phyloP scores from a whole-genome alignment of 2,888 invertebrate species.

The Altica lythri region DNA sequence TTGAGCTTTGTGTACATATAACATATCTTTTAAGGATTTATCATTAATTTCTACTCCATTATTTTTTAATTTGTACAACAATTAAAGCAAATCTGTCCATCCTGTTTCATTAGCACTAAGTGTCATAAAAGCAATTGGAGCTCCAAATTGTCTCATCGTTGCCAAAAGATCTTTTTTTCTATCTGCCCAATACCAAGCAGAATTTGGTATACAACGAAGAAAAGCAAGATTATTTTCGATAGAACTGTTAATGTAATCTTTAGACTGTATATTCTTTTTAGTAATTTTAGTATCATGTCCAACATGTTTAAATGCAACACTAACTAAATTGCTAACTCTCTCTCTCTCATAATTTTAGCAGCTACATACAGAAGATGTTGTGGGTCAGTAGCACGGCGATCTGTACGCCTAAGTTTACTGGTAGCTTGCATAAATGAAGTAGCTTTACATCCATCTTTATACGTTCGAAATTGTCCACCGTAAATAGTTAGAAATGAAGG shows the following conservation, averaged over 20 bases:
- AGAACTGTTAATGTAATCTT: constrained; percentile 7
- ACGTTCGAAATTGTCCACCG: constrained; percentile 7
- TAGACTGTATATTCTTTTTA: not conserved
- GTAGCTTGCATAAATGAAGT: constrained; percentile 10
- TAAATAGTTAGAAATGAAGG: constrained; percentile 15
- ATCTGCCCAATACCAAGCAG: constrained; percentile 13
- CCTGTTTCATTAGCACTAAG: constrained; percentile 1
- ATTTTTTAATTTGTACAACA: constrained; percentile 4
- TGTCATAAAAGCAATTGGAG: constrained; percentile 4
- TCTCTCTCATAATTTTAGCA: constrained; percentile 10
- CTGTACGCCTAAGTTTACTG: constrained; percentile 14
- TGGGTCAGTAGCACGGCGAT: constrained; percentile 12
- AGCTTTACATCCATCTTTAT: constrained; percentile 7
- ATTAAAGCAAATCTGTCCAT: not conserved
- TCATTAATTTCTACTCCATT: not conserved
- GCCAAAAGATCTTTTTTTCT: constrained; percentile 16
- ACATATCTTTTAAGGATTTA: not conserved
- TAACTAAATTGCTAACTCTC: not conserved
- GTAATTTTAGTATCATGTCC: constrained; percentile 12
- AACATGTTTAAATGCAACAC: constrained; percentile 4
- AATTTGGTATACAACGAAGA: constrained; percentile 14
- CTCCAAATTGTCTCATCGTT: constrained; percentile 2
- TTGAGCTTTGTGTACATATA: not conserved
- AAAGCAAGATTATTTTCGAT: constrained; percentile 17
- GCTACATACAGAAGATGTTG: constrained; percentile 10